phyloP scores from a whole-genome alignment of 2,797 vertebrate genomes.

The Lagocephalus sceleratus region DNA sequence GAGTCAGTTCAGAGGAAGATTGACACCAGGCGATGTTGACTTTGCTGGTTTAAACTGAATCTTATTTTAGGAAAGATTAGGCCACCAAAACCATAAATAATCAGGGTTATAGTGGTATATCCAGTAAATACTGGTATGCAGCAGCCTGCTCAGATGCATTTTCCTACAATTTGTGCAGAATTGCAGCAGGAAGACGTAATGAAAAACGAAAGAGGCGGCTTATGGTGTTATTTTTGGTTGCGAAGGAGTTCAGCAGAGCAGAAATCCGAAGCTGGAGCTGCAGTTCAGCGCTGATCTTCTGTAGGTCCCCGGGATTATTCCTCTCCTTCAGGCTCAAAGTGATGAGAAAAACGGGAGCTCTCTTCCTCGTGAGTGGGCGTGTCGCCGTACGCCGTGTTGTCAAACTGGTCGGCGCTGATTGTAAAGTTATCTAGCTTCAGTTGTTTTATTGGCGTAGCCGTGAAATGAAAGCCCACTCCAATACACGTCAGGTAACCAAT shows the following conservation, averaged over 20 bases:
- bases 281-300: too few species aligned
- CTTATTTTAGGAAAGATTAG: conserved; percentile 30
- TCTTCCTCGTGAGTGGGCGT: conserved; percentile 18
- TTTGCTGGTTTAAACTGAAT: conserved; percentile 51
- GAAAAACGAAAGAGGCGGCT: too few species aligned
- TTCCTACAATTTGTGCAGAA: not conserved
- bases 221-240: too few species aligned
- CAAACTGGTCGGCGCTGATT: conserved; percentile 14
- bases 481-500: too few species aligned
- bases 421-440: too few species aligned
- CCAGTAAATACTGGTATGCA: not conserved
- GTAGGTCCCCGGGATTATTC: not conserved
- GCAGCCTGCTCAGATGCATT: not conserved
- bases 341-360: conserved; percentile 14
- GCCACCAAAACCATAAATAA: conserved; percentile 16
- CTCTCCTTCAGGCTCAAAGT: not conserved
- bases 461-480: not conserved
- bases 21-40: conserved; percentile 48
- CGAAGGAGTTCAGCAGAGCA: not conserved
- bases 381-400: conserved; percentile 7
- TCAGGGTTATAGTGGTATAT: conserved; percentile 8
- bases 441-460: too few species aligned
- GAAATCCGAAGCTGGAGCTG: not conserved
- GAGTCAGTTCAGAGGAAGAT: conserved; percentile 39
- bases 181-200: not conserved